These are phyloP conservation scores for Ceyx cyanopectus DNA, from an alignment of 2,113 vertebrate genomes.

Conservation along the genomic window DNA sequence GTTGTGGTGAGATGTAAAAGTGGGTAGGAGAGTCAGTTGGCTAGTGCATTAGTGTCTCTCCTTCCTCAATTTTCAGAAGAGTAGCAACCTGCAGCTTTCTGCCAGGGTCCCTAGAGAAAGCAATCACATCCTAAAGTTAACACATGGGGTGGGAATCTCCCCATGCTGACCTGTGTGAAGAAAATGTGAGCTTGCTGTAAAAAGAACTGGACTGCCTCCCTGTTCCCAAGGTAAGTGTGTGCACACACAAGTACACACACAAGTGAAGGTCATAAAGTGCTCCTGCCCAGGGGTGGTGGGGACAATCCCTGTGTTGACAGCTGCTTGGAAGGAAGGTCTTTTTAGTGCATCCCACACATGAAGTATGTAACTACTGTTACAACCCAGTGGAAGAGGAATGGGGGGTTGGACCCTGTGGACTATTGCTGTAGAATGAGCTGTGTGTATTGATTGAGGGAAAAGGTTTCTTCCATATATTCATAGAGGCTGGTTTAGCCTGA, in stretches of 20 bases:
- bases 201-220: background rate
- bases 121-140: background rate
- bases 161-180: background rate
- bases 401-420: background rate
- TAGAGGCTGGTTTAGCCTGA: constrained; percentile 73
- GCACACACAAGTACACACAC: background rate
- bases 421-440: background rate
- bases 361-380: background rate
- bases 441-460: constrained; percentile 62
- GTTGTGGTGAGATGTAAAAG: background rate
- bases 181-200: background rate
- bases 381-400: background rate
- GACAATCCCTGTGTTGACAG: background rate
- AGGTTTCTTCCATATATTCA: constrained; percentile 76
- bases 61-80: background rate
- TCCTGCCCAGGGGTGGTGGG: background rate
- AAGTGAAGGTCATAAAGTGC: background rate
- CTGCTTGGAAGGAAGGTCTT: background rate
- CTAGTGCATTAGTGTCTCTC: background rate
- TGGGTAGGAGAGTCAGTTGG: too few species aligned
- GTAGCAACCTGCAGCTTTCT: background rate
- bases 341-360: background rate
- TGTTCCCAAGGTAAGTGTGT: background rate
- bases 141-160: background rate
- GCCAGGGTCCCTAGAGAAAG: background rate